Base-by-base conservation (phyloP, 1,140 invertebrate genomes). In the Pseudomyrmex pallidus region DNA sequence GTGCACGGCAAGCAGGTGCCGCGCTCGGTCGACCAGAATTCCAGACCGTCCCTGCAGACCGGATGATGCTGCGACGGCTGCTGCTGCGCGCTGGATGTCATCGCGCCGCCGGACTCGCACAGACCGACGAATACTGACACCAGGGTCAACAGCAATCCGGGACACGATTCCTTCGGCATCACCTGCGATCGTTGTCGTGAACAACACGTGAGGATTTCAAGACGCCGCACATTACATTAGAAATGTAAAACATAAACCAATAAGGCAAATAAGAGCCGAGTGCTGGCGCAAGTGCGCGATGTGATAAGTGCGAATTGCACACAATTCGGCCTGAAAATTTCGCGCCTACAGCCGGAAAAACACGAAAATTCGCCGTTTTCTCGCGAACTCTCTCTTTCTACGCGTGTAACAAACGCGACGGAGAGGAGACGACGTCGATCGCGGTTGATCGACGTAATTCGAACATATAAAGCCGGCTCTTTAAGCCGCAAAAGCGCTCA, bases 1-100 rank as follows among this genome's bases (percentile, higher is more conserved):
- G 95, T 96, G 93, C 96, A 97, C 54, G 96, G 94, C 80, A 95
- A 91, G 91, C 96, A 97, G 74, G 87, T 89, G 86, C 94, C 94
- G 54, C 91, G 93, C 74, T 95, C 93, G 20, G 94, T 91, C 85
- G 95, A 95, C 95, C 96, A 96, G 93, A 95, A 96, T 89, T 94
- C 95, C 52, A 90, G 84, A 2, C 95, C 95, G 20, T 94, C 94
- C 74, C 93, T 92, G 89, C 95, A 96, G 15, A 94, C 68, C 20
- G 91, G 89, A 64, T 92, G 91, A 35, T 87, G 90, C 13, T 54
- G 70, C 12, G 13, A 54, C 35, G 15, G 70, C 15, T 59, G 48
- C 46, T 64, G 74, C 61, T 77, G 74, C 8, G 91, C 90, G 73
- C 90, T 87, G 82, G 90, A 92, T 74, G 90, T 91, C 25, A 93